phyloP scores from a whole-genome alignment of 2,888 invertebrate species.

The Acrobasis suavella region DNA sequence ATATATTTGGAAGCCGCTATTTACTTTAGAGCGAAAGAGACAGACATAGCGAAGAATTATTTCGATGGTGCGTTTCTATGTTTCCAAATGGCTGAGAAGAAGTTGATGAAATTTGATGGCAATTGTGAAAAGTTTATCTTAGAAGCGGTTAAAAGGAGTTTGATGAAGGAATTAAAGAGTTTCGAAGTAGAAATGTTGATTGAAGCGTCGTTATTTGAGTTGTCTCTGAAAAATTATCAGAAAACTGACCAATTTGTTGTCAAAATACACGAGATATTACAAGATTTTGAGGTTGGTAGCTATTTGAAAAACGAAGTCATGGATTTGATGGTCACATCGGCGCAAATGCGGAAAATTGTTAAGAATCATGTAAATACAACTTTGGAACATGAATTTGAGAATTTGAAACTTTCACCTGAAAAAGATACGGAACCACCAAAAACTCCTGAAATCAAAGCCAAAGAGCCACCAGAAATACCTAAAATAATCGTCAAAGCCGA shows the following conservation, averaged over 20 bases:
- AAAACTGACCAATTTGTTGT: slow-evolving; percentile 54
- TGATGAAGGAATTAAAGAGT: slow-evolving; percentile 39
- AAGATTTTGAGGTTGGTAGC: slow-evolving; percentile 38
- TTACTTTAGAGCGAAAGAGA: slow-evolving; percentile 58
- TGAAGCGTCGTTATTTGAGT: slow-evolving; percentile 58
- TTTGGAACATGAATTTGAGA: slow-evolving; percentile 51
- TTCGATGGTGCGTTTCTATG: slow-evolving; percentile 51
- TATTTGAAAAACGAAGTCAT: slow-evolving; percentile 55
- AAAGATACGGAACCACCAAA: slow-evolving; percentile 37
- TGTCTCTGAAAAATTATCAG: slow-evolving; percentile 43
- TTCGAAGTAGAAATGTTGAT: slow-evolving; percentile 52
- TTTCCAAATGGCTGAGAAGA: slow-evolving; percentile 43
- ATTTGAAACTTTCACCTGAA: slow-evolving; percentile 45
- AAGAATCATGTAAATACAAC: slow-evolving; percentile 35
- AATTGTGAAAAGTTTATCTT: slow-evolving; percentile 46
- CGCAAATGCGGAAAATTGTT: slow-evolving; percentile 41
- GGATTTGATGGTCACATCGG: slow-evolving; percentile 57
- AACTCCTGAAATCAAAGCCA: slow-evolving; percentile 51
- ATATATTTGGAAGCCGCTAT: slow-evolving; percentile 53
- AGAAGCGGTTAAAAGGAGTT: slow-evolving; percentile 37
- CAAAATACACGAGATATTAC: slow-evolving; percentile 53
- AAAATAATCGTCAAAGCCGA: slow-evolving; percentile 54
- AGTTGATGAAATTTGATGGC: slow-evolving; percentile 37
- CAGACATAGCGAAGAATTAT: slow-evolving; percentile 58
- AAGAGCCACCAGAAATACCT: slow-evolving; percentile 37